Evolutionary conservation across 2,888 invertebrate genomes (phyloP).

Genomic region (Pantelozetes paolii): DNA sequence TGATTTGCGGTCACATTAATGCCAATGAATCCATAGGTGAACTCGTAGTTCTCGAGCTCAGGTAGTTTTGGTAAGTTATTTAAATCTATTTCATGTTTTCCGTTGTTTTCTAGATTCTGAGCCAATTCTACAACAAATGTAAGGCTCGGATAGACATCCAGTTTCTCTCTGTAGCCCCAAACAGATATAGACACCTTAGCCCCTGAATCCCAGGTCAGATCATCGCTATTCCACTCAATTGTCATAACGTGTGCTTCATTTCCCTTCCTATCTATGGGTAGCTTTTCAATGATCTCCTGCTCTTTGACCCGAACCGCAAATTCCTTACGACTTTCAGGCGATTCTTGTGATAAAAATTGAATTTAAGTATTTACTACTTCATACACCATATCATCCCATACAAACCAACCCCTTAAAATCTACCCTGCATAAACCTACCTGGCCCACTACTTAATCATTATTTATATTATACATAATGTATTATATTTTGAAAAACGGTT

Average conservation of each 20-base stretch:
- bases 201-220: slow-evolving; percentile 70
- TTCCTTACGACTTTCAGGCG: slow-evolving; percentile 76
- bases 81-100: slow-evolving; percentile 51
- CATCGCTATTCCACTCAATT: slow-evolving; percentile 77
- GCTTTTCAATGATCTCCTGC: slow-evolving; percentile 67
- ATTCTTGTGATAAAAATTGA: too few relatives aligned
- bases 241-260: slow-evolving; percentile 68
- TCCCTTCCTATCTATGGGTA: slow-evolving; percentile 65
- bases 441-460: too few relatives aligned
- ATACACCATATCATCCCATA: too few relatives aligned
- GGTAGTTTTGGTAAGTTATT: slow-evolving; percentile 64
- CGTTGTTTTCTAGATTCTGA: slow-evolving; percentile 29
- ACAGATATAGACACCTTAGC: slow-evolving; percentile 75
- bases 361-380: too few relatives aligned
- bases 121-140: slow-evolving; percentile 63
- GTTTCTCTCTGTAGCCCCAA: slow-evolving; percentile 70
- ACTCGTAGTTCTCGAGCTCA: slow-evolving; percentile 60
- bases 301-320: slow-evolving; percentile 67
- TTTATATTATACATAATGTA: too few relatives aligned
- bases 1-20: slow-evolving; percentile 72
- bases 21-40: slow-evolving; percentile 80
- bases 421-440: too few relatives aligned
- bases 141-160: slow-evolving; percentile 65
- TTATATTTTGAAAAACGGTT: too few relatives aligned
- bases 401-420: too few relatives aligned